Percentiles rank a stretch among this genome's conserved stretches.
Evolutionary conservation across 2,797 vertebrate species (phyloP).

Genomic region (Neomorphus geoffroyi): DNA sequence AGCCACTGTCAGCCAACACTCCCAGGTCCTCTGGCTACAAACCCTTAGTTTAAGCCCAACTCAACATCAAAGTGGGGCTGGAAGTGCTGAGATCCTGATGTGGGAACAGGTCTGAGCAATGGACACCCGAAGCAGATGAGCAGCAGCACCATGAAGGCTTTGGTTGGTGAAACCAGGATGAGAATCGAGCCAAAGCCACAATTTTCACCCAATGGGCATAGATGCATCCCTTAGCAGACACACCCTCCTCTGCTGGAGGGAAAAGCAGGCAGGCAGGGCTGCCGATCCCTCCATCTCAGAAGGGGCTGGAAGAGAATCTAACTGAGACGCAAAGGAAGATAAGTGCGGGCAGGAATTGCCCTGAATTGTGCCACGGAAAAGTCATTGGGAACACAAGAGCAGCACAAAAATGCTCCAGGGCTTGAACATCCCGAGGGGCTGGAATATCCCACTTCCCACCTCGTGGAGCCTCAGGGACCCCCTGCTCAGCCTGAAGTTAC

Average conservation of each 20-base stretch:
- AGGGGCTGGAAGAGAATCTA: not conserved
- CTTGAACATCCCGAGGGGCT: not conserved
- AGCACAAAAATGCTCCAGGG: not conserved
- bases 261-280: not conserved
- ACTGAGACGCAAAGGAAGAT: not conserved
- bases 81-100: not conserved
- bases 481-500: not conserved
- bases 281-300: not conserved
- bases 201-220: not conserved
- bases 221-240: not conserved
- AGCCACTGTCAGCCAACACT: too few species aligned
- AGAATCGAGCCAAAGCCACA: not conserved
- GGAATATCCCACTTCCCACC: not conserved
- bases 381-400: not conserved
- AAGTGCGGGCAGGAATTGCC: not conserved
- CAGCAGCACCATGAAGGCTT: not conserved
- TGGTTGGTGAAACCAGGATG: not conserved
- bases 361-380: not conserved
- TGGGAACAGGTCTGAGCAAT: not conserved
- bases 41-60: accelerated
- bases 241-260: too few species aligned
- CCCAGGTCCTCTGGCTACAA: not conserved
- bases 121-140: not conserved
- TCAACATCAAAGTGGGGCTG: not conserved
- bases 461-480: not conserved